phyloP scores from a whole-genome alignment of 2,888 invertebrate genomes.

The Harpalus rubripes region DNA sequence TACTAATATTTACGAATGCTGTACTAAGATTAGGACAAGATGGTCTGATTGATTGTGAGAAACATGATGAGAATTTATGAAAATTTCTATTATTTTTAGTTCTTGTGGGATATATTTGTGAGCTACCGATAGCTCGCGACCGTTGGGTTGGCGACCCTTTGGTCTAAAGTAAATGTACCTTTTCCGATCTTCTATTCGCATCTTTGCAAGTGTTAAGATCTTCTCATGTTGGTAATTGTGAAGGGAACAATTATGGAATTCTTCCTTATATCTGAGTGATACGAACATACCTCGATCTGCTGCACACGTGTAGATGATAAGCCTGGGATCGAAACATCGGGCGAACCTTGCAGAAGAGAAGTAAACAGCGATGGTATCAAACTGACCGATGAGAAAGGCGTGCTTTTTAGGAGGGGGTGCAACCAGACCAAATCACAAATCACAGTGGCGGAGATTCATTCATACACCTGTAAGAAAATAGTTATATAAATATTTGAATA shows the following conservation, averaged over 20 bases:
- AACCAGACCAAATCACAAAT: constrained; percentile 9
- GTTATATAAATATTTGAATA: background rate
- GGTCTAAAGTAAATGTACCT: background rate
- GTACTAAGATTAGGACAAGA: too few species aligned
- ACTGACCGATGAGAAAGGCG: constrained; percentile 56
- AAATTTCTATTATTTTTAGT: too few species aligned
- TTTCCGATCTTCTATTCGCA: background rate
- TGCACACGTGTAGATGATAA: constrained; percentile 39
- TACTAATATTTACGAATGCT: too few species aligned
- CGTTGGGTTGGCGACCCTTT: too few species aligned
- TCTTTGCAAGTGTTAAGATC: background rate
- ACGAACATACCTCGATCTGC: constrained; percentile 23
- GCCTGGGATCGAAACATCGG: constrained; percentile 28
- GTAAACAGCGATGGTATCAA: constrained; percentile 59
- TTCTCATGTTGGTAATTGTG: background rate
- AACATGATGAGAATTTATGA: too few species aligned
- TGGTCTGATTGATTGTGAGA: too few species aligned
- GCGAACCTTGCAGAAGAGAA: constrained; percentile 53
- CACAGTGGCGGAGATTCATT: background rate
- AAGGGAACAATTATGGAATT: constrained; percentile 8
- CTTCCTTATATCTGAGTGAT: constrained; percentile 10
- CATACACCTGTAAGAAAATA: background rate
- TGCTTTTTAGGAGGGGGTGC: constrained; percentile 46
- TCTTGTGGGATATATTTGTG: too few species aligned
- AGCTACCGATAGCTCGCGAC: too few species aligned